Evolutionary conservation across 2,113 vertebrate genomes (phyloP).

Genomic region (Poeciliopsis turrubarensis): DNA sequence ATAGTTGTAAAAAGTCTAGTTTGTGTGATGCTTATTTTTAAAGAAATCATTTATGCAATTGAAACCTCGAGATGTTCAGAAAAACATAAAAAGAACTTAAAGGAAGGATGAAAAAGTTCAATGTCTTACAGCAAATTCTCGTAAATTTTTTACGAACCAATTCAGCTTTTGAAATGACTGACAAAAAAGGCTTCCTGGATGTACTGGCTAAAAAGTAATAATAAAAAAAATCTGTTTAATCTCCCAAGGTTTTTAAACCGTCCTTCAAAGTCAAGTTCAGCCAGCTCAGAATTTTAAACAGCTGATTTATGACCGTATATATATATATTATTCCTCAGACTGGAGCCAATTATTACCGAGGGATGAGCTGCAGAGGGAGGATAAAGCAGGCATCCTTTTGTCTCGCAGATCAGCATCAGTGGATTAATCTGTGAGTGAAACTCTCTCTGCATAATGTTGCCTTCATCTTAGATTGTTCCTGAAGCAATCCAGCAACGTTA

Average conservation of each 20-base stretch:
- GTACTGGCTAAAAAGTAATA: too few relatives aligned
- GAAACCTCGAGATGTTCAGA: too few relatives aligned
- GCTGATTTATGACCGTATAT: neutral
- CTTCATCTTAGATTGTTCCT: neutral
- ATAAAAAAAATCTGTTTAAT: neutral
- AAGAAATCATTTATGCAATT: neutral
- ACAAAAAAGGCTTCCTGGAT: too few relatives aligned
- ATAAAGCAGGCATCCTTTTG: neutral
- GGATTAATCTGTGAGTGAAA: neutral
- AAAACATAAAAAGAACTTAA: too few relatives aligned
- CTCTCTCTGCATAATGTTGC: neutral
- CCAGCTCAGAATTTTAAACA: conserved; percentile 27
- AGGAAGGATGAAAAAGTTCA: too few relatives aligned
- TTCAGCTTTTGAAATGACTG: too few relatives aligned
- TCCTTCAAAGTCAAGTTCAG: conserved; percentile 24
- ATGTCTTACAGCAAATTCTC: too few relatives aligned
- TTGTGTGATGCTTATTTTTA: neutral
- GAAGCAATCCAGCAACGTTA: neutral
- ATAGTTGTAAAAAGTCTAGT: neutral
- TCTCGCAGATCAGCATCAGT: neutral
- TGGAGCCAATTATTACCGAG: neutral
- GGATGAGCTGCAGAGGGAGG: neutral
- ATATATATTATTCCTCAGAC: conserved; percentile 22
- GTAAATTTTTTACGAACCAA: too few relatives aligned
- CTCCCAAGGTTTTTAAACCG: neutral